These are phyloP conservation scores for Caenorhabditis sp. DNA, from an alignment of 2,888 invertebrate species.

Conservation along the genomic window DNA sequence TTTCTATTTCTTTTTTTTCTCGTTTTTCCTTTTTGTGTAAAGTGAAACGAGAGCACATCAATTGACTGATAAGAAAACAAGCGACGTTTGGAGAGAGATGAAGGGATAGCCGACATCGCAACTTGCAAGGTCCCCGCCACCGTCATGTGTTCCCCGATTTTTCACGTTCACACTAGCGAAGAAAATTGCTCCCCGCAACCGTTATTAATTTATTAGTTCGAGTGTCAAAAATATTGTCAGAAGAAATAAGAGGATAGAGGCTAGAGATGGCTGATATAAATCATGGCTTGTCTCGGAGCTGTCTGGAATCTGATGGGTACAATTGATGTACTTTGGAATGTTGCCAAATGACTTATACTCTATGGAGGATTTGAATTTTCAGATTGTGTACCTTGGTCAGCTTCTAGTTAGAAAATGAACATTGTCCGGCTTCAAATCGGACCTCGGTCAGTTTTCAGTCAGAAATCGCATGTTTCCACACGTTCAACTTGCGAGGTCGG, in stretches of 20 bases:
- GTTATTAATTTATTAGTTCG: slow-evolving; percentile 2
- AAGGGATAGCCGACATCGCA: slow-evolving; percentile 36
- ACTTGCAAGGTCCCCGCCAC: slow-evolving; percentile 58
- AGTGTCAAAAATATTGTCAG: slow-evolving; percentile 1
- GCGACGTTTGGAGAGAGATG: slow-evolving; percentile 5
- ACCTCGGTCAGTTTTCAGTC: no score
- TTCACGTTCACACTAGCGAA: slow-evolving; percentile 49
- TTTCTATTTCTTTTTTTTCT: slow-evolving; percentile 19
- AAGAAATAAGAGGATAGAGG: slow-evolving; percentile 5
- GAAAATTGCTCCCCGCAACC: not conserved
- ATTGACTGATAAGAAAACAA: slow-evolving; percentile 59
- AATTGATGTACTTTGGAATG: not conserved
- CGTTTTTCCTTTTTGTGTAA: slow-evolving; percentile 45
- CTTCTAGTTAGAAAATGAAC: no score
- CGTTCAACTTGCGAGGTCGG: no score
- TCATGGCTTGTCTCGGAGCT: not conserved
- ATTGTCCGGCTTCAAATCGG: no score
- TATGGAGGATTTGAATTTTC: no score
- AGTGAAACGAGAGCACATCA: slow-evolving; percentile 57
- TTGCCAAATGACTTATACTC: no score
- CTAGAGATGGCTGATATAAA: not conserved
- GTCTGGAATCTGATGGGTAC: not conserved
- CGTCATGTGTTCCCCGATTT: slow-evolving; percentile 55
- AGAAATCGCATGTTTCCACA: no score
- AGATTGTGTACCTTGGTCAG: no score